These are phyloP conservation scores for Agrotis exclamationis DNA, from an alignment of 2,888 invertebrate genomes.

Conservation along the genomic window DNA sequence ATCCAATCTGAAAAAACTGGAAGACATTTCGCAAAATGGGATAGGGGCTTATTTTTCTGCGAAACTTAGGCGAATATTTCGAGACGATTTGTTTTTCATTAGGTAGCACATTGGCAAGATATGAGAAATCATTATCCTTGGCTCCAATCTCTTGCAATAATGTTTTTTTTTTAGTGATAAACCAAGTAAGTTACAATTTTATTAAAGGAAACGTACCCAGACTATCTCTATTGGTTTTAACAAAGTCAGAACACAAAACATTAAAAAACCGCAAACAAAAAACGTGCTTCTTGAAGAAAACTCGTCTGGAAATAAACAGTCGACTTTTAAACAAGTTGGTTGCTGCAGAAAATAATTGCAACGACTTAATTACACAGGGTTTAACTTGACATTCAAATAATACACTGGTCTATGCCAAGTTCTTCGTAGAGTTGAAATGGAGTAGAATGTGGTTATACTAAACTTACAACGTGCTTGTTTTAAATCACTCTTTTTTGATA, in stretches of 20 bases:
- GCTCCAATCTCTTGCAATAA: not conserved
- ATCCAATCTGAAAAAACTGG: constrained; percentile 13
- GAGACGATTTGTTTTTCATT: constrained; percentile 8
- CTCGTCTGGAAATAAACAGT: constrained; percentile 46
- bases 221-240: not conserved
- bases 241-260: constrained; percentile 28
- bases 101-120: not conserved
- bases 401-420: constrained; percentile 26
- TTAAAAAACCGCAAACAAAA: constrained; percentile 24
- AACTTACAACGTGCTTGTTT: constrained; percentile 22
- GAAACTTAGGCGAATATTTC: not conserved
- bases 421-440: constrained; percentile 8
- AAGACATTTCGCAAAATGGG: constrained; percentile 15
- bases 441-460: not conserved
- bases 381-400: constrained; percentile 45
- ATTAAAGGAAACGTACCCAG: not conserved
- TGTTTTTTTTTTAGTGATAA: not conserved
- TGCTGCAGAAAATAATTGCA: constrained; percentile 40
- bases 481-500: not conserved
- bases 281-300: constrained; percentile 39
- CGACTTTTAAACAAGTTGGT: constrained; percentile 34
- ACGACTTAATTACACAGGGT: constrained; percentile 47
- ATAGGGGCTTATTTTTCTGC: constrained; percentile 6
- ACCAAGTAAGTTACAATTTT: not conserved
- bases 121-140: not conserved